Conservation (phyloP, 2,113 vertebrate species). For the Coptodon rendalli region DNA sequence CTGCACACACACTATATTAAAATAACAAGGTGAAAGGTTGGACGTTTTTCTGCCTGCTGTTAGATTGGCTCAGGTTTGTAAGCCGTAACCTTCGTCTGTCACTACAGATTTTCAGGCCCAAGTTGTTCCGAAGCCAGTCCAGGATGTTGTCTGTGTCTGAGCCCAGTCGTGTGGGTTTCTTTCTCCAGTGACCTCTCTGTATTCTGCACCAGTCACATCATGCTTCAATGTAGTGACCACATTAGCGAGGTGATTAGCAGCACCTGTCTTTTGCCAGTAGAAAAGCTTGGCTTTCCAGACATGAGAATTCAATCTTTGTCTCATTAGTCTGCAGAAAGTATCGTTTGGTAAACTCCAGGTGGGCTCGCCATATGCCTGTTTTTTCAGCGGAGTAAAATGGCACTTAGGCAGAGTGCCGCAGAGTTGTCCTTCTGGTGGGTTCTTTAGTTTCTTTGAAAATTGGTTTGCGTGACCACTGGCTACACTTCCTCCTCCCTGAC, state of each 20-base stretch:
- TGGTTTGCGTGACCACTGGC: neutral
- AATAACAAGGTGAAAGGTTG: neutral
- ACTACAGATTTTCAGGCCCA: conserved; percentile 1
- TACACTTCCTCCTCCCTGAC: neutral
- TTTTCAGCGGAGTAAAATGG: neutral
- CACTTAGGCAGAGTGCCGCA: neutral
- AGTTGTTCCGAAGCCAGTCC: conserved; percentile 19
- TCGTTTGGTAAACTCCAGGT: conserved; percentile 30
- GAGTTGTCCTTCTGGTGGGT: neutral
- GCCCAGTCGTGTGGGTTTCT: neutral
- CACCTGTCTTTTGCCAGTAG: conserved; percentile 3
- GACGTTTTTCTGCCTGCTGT: neutral
- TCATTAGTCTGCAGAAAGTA: conserved; percentile 17
- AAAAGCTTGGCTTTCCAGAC: neutral
- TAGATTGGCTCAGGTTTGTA: neutral
- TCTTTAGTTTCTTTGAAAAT: neutral
- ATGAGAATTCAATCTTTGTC: neutral
- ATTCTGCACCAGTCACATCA: neutral
- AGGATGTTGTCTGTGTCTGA: neutral
- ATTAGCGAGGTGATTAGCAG: neutral
- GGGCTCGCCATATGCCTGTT: conserved; percentile 25
- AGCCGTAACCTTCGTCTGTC: conserved; percentile 13
- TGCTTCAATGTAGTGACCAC: neutral
- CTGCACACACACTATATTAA: neutral
- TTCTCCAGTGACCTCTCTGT: neutral